These are phyloP conservation scores for Turnix velox DNA, from an alignment of 2,113 vertebrate genomes.

Conservation along the genomic window DNA sequence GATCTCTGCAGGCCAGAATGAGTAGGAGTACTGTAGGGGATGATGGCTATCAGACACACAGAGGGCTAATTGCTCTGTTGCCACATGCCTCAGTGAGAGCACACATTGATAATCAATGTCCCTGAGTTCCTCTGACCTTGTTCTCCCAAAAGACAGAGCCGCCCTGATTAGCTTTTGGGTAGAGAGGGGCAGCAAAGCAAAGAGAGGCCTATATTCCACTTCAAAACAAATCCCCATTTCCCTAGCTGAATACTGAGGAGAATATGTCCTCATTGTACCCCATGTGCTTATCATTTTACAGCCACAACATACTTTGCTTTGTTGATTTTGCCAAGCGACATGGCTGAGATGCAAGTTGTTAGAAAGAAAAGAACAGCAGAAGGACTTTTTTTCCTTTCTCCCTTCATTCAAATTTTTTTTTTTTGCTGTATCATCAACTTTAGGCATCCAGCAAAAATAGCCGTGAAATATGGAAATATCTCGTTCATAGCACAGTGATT, in stretches of 20 bases:
- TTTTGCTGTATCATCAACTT: slow-evolving; percentile 71
- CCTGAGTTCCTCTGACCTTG: not conserved
- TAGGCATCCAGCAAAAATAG: slow-evolving; percentile 63
- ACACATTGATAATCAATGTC: not conserved
- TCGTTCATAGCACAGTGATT: slow-evolving; percentile 67
- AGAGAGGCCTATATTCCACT: not conserved
- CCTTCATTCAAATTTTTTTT: slow-evolving; percentile 23
- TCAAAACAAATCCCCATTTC: not conserved
- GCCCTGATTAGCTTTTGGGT: not conserved
- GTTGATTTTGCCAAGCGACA: slow-evolving; percentile 47
- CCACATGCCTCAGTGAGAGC: not conserved
- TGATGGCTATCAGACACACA: not conserved
- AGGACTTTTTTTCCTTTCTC: slow-evolving; percentile 3
- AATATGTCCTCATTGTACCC: not conserved
- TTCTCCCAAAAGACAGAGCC: not conserved
- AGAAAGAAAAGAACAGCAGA: slow-evolving; percentile 52
- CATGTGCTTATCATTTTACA: slow-evolving; percentile 42
- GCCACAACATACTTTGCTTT: slow-evolving; percentile 47
- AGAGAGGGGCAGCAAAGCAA: not conserved
- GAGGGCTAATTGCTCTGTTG: not conserved
- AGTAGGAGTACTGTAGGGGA: not conserved
- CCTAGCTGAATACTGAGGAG: not conserved
- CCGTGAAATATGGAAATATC: slow-evolving; percentile 72
- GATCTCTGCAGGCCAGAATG: not conserved
- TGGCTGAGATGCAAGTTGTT: slow-evolving; percentile 33